Conservation (phyloP, 2,888 invertebrate genomes). For the Palloptera scutellata region DNA sequence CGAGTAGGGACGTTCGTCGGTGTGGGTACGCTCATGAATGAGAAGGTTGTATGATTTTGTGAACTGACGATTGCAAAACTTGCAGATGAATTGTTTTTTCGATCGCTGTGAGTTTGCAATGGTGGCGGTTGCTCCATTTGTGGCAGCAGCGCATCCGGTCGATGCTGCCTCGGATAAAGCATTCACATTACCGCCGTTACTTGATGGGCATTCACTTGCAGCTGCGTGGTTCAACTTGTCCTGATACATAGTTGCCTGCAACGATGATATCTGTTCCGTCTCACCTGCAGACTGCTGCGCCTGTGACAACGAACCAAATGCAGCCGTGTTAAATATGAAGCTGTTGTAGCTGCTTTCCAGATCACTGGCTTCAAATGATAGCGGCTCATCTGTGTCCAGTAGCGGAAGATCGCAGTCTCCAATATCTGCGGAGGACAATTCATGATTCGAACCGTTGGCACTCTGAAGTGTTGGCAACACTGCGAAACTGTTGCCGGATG, state of each 20-base stretch:
- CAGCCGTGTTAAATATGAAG: constrained; percentile 70
- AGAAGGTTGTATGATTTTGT: constrained; percentile 95
- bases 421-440: constrained; percentile 64
- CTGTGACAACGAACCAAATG: constrained; percentile 43
- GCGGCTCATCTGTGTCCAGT: constrained; percentile 74
- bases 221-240: constrained; percentile 52
- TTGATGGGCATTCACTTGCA: constrained; percentile 29
- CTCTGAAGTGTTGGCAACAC: no score
- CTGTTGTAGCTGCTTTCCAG: constrained; percentile 73
- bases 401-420: constrained; percentile 76
- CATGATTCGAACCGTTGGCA: not conserved
- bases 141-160: not conserved
- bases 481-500: no score
- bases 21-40: constrained; percentile 97
- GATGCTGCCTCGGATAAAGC: constrained; percentile 33
- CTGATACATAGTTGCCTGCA: constrained; percentile 62
- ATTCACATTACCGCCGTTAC: constrained; percentile 37
- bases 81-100: constrained; percentile 99
- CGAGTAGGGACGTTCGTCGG: constrained; percentile 95
- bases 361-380: constrained; percentile 67
- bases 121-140: constrained; percentile 41
- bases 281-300: constrained; percentile 29
- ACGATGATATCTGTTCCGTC: constrained; percentile 42
- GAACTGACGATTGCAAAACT: constrained; percentile 97
- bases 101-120: constrained; percentile 69